Percentiles rank a stretch among this genome's conserved stretches.
These are phyloP conservation scores for Hipposideros armiger DNA, from an alignment of 2,113 vertebrate genomes.

Conservation along the genomic window DNA sequence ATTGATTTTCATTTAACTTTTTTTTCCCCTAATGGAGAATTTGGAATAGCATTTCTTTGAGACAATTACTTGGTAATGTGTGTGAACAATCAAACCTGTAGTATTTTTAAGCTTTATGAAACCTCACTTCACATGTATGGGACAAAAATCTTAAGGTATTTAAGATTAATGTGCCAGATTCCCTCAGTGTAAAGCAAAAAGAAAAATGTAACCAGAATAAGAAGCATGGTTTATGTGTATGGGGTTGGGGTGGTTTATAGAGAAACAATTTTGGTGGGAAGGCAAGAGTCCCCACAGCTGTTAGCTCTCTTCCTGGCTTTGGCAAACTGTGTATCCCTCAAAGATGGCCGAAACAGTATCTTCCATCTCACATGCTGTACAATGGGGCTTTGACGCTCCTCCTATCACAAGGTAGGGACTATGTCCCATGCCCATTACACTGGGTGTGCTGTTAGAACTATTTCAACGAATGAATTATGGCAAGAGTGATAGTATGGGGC, in stretches of 20 bases:
- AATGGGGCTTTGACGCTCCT: neutral
- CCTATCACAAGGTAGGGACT: neutral
- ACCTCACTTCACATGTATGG: constrained; percentile 35
- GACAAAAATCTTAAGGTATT: constrained; percentile 53
- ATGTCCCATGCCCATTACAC: neutral
- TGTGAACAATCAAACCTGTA: constrained; percentile 37
- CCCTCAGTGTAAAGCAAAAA: constrained; percentile 49
- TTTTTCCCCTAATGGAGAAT: constrained; percentile 4
- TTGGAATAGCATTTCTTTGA: constrained; percentile 62
- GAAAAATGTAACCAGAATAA: constrained; percentile 27
- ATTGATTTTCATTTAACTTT: constrained; percentile 72
- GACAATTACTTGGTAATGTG: constrained; percentile 66
- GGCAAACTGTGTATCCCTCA: neutral
- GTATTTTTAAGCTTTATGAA: constrained; percentile 63
- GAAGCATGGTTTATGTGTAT: neutral
- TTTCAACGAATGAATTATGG: neutral
- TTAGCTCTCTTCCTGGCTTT: neutral
- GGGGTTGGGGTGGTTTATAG: neutral
- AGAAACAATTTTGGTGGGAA: constrained; percentile 14
- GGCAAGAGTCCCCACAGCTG: neutral
- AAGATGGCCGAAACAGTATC: neutral
- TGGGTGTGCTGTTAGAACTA: neutral
- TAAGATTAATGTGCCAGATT: constrained; percentile 31
- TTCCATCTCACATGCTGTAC: neutral
- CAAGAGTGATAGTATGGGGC: neutral